Percentiles rank a stretch among this genome's conserved stretches.
phyloP scores from a whole-genome alignment of 92 coral and sea anemone genomes.

The Epizoanthus rinbou region DNA sequence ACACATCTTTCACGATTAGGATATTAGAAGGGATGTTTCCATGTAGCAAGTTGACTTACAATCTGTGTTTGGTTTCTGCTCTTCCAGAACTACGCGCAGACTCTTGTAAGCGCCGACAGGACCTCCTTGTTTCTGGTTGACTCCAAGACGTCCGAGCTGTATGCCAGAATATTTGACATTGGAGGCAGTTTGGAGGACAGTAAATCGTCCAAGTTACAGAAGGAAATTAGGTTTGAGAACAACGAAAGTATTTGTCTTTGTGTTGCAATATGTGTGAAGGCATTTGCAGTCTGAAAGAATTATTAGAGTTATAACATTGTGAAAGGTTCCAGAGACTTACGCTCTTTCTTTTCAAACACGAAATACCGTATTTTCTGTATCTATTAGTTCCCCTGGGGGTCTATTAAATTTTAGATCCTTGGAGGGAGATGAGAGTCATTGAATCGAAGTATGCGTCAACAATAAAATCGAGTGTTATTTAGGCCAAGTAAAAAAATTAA shows the following conservation, averaged over 20 bases:
- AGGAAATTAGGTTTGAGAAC: slow-evolving; percentile 84
- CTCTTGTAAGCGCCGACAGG: slow-evolving; percentile 96
- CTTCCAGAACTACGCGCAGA: slow-evolving; percentile 95
- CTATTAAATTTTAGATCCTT: no score
- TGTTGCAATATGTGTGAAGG: no score
- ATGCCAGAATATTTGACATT: slow-evolving; percentile 97
- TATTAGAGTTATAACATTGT: no score
- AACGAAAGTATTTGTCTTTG: background rate
- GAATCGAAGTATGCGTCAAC: no score
- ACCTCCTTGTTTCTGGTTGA: slow-evolving; percentile 96
- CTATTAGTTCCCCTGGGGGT: no score
- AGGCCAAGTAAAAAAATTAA: no score
- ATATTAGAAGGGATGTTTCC: background rate
- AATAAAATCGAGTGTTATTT: no score
- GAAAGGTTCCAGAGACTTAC: no score
- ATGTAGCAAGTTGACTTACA: no score
- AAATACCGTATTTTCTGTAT: no score
- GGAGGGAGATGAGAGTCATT: no score
- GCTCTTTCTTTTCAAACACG: no score
- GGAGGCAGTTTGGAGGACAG: slow-evolving; percentile 94
- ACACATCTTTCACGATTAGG: background rate
- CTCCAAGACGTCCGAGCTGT: slow-evolving; percentile 95
- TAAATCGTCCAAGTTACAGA: slow-evolving; percentile 88
- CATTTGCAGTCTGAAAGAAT: background rate
- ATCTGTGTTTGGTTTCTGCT: background rate